Evolutionary conservation across 1,140 invertebrate genomes (phyloP).

Genomic region (Drosophila sechellia): DNA sequence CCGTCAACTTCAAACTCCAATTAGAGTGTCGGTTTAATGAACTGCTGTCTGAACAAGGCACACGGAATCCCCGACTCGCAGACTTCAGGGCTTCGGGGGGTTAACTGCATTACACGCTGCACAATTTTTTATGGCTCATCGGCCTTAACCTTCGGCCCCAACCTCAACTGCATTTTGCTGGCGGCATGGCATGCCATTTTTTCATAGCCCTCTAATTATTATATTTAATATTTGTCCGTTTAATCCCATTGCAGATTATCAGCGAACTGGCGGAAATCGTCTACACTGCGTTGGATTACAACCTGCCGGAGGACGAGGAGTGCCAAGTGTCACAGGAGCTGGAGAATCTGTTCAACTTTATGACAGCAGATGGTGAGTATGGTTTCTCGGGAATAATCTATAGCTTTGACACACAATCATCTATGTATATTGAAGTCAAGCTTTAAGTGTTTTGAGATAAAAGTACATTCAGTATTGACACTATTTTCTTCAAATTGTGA

Average conservation of each 20-base stretch:
- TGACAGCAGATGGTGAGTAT: conserved; percentile 89
- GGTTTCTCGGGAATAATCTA: too few species aligned
- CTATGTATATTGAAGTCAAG: too few species aligned
- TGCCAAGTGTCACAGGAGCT: conserved; percentile 92
- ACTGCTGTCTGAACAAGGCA: conserved; percentile 51
- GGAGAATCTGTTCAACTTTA: conserved; percentile 92
- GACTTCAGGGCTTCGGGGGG: conserved; percentile 21
- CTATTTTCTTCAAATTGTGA: not conserved
- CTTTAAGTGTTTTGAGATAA: too few species aligned
- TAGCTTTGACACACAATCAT: too few species aligned
- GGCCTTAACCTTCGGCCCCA: conserved; percentile 53
- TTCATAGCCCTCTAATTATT: conserved; percentile 8
- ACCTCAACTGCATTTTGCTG: conserved; percentile 22
- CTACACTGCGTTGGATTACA: conserved; percentile 95
- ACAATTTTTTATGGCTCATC: conserved; percentile 29
- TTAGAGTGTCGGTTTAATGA: conserved; percentile 82
- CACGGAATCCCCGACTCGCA: conserved; percentile 8
- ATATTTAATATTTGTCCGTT: conserved; percentile 20
- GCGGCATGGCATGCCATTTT: conserved; percentile 4
- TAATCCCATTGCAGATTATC: conserved; percentile 88
- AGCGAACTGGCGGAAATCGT: conserved; percentile 92
- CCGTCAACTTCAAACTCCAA: conserved; percentile 77
- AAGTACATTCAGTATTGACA: not conserved
- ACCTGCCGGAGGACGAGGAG: conserved; percentile 93
- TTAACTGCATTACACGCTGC: conserved; percentile 31